Percentiles rank a stretch among this genome's conserved stretches.
Conservation (phyloP, 2,113 vertebrate species). For the Oryzias woworae region DNA sequence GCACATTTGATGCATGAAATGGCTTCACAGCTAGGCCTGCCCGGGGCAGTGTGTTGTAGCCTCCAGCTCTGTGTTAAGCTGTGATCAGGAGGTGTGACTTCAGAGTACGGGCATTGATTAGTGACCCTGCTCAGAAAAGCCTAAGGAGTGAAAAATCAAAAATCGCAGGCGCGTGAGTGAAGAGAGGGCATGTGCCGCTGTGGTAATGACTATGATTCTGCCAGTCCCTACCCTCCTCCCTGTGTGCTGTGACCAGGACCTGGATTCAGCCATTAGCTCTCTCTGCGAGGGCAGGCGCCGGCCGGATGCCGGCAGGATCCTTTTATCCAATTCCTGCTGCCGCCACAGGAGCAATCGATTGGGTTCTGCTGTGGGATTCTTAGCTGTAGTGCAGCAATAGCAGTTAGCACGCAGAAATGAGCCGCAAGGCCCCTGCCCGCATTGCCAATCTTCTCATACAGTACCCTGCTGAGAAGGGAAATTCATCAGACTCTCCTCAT, state of each 20-base stretch:
- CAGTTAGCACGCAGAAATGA: slow-evolving; percentile 86
- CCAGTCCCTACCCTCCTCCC: slow-evolving; percentile 67
- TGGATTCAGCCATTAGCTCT: slow-evolving; percentile 82
- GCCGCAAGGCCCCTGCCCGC: slow-evolving; percentile 77
- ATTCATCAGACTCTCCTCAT: slow-evolving; percentile 79
- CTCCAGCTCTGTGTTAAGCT: slow-evolving; percentile 67
- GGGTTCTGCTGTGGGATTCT: slow-evolving; percentile 76
- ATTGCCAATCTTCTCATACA: slow-evolving; percentile 84
- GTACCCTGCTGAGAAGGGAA: slow-evolving; percentile 79
- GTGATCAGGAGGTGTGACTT: slow-evolving; percentile 75
- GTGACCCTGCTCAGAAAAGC: slow-evolving; percentile 65
- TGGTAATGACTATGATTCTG: slow-evolving; percentile 79
- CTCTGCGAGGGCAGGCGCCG: slow-evolving; percentile 76
- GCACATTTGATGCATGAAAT: slow-evolving; percentile 55
- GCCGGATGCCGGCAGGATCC: slow-evolving; percentile 79
- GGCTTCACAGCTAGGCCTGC: slow-evolving; percentile 54
- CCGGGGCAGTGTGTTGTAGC: slow-evolving; percentile 53
- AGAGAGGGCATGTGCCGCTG: slow-evolving; percentile 76
- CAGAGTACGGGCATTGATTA: slow-evolving; percentile 75
- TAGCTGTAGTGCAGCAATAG: slow-evolving; percentile 75
- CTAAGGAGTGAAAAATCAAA: slow-evolving; percentile 68
- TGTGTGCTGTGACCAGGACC: slow-evolving; percentile 78
- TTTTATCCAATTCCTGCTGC: slow-evolving; percentile 82
- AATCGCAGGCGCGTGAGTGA: slow-evolving; percentile 63
- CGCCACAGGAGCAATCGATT: slow-evolving; percentile 86